These are phyloP conservation scores for Reticulitermes lucifugus DNA, from an alignment of 2,888 invertebrate species.

Conservation along the genomic window DNA sequence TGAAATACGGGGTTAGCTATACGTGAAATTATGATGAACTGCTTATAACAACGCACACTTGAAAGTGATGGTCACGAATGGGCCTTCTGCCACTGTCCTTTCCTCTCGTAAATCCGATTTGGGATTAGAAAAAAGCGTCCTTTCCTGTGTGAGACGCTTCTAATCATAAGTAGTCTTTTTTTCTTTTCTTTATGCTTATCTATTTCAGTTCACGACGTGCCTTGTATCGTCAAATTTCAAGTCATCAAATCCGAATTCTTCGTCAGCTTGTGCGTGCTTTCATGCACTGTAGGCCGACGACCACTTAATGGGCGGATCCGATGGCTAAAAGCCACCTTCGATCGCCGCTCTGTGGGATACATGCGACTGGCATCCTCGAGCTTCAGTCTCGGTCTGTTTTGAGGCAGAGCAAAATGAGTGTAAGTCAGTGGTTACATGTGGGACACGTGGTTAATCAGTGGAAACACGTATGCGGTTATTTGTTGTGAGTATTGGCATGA, in stretches of 20 bases:
- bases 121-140: too few species aligned
- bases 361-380: neutral
- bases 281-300: neutral
- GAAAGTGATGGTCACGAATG: too few species aligned
- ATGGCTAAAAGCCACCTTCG: conserved; percentile 21
- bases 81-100: too few species aligned
- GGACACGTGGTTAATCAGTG: neutral
- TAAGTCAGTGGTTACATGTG: neutral
- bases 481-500: neutral
- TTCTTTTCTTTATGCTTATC: neutral
- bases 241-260: neutral
- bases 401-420: neutral
- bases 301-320: conserved; percentile 22
- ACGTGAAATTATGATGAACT: too few species aligned
- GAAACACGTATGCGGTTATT: neutral
- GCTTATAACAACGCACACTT: too few species aligned
- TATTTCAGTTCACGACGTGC: neutral
- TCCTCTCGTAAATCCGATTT: too few species aligned
- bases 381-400: neutral
- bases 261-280: conserved; percentile 2
- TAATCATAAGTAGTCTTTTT: neutral
- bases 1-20: too few species aligned
- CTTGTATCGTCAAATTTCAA: neutral
- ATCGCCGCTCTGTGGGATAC: neutral
- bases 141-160: too few species aligned